These are phyloP conservation scores for Eupithecia subfuscata DNA, from an alignment of 2,888 invertebrate genomes.

Conservation along the genomic window DNA sequence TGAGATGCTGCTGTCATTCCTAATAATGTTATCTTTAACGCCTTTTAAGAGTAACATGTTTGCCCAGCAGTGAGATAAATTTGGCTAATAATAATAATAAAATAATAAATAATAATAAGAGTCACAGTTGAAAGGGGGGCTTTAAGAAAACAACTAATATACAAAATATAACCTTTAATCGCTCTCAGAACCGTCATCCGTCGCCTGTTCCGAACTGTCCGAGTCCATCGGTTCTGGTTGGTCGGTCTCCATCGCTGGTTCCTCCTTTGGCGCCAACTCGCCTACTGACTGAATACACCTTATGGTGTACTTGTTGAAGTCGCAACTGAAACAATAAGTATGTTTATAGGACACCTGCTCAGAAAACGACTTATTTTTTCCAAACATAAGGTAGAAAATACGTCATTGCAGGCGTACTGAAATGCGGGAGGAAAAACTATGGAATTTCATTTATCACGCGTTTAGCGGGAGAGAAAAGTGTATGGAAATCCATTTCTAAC, in stretches of 20 bases:
- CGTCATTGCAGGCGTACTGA: no score
- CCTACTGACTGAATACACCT: slow-evolving; percentile 86
- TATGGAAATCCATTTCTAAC: no score
- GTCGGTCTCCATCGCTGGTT: slow-evolving; percentile 63
- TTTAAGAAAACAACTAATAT: slow-evolving; percentile 24
- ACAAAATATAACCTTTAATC: slow-evolving; percentile 46
- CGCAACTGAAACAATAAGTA: slow-evolving; percentile 86
- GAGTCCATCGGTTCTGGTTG: slow-evolving; percentile 19
- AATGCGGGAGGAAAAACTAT: no score
- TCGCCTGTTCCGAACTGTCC: slow-evolving; percentile 52
- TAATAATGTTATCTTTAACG: neutral
- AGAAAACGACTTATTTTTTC: no score
- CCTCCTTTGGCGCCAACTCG: slow-evolving; percentile 63
- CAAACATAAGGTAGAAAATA: no score
- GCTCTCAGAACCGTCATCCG: slow-evolving; percentile 48
- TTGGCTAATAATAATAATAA: no score
- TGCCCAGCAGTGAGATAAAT: no score
- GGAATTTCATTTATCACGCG: no score
- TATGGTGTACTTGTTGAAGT: slow-evolving; percentile 94
- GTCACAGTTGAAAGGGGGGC: neutral
- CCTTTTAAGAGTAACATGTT: neutral
- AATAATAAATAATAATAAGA: no score
- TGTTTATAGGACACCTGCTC: neutral
- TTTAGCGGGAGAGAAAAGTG: no score
- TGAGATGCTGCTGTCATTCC: neutral